phyloP scores from a whole-genome alignment of 2,888 invertebrate species.

The Pyrrhosoma nymphula region DNA sequence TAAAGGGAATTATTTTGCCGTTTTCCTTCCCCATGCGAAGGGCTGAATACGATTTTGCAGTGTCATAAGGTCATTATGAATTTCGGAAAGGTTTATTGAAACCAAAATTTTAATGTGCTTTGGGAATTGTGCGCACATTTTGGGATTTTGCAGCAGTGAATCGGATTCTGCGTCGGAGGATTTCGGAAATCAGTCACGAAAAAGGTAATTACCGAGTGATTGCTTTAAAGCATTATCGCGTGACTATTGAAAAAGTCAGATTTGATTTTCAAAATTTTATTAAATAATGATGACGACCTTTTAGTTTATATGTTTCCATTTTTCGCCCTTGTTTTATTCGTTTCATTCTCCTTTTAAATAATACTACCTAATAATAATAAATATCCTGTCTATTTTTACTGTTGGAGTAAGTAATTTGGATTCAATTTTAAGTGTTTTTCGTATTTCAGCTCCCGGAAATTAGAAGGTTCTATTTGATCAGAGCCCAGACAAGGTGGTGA shows the following conservation, averaged over 20 bases:
- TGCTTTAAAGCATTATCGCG: neutral
- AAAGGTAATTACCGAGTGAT: neutral
- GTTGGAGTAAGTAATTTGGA: no score
- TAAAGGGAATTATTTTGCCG: neutral
- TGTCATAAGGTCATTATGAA: slow-evolving; percentile 11
- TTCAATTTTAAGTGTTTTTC: no score
- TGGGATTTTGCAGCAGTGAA: neutral
- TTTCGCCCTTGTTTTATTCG: neutral
- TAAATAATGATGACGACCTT: no score
- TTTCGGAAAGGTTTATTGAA: neutral
- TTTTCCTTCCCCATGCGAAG: neutral
- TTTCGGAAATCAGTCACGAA: neutral
- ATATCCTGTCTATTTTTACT: no score
- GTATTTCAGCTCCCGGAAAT: no score
- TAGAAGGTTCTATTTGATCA: no score
- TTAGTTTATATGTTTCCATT: neutral
- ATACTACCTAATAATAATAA: no score
- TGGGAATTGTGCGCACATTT: neutral
- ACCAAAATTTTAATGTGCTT: neutral
- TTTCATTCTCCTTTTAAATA: no score
- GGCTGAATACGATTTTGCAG: neutral
- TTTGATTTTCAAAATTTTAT: no score
- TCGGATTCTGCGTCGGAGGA: neutral
- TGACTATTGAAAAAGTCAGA: neutral
- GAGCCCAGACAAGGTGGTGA: no score